Percentiles rank a stretch among this genome's conserved stretches.
phyloP scores from a whole-genome alignment of 2,888 invertebrate species.

The Microctonus hyperodae region DNA sequence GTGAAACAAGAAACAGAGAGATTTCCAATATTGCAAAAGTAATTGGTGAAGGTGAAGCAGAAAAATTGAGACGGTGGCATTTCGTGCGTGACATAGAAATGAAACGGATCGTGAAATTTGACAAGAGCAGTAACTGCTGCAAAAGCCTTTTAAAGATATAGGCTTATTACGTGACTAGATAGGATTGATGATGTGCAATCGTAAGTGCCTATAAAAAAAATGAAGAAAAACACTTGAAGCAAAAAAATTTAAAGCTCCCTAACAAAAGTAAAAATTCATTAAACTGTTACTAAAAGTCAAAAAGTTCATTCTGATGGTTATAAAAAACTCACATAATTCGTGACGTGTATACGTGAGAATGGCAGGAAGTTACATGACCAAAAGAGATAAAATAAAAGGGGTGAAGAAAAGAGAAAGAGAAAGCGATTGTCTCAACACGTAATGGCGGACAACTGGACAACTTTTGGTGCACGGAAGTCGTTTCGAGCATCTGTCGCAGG shows the following conservation, averaged over 20 bases:
- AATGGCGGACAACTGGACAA: neutral
- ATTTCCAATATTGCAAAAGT: constrained; percentile 9
- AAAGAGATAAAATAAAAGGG: neutral
- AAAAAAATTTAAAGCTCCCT: neutral
- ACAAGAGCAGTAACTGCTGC: constrained; percentile 20
- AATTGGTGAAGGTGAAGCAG: constrained; percentile 30
- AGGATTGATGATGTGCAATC: constrained; percentile 17
- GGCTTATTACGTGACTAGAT: constrained; percentile 25
- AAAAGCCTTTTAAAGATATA: neutral
- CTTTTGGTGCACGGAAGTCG: constrained; percentile 20
- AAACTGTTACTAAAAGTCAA: neutral
- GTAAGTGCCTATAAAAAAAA: neutral
- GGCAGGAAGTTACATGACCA: neutral
- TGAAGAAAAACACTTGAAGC: neutral
- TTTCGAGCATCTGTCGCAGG: constrained; percentile 23
- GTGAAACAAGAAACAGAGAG: neutral
- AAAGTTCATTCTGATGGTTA: neutral
- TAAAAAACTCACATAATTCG: neutral
- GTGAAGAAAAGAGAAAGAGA: neutral
- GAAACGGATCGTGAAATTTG: constrained; percentile 42
- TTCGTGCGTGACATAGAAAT: constrained; percentile 38
- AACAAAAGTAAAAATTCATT: neutral
- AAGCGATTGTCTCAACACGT: neutral
- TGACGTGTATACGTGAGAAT: neutral
- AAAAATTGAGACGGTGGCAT: constrained; percentile 31